Evolutionary conservation across 1,140 invertebrate genomes (phyloP).

Genomic region (Alviniconcha marisindica): DNA sequence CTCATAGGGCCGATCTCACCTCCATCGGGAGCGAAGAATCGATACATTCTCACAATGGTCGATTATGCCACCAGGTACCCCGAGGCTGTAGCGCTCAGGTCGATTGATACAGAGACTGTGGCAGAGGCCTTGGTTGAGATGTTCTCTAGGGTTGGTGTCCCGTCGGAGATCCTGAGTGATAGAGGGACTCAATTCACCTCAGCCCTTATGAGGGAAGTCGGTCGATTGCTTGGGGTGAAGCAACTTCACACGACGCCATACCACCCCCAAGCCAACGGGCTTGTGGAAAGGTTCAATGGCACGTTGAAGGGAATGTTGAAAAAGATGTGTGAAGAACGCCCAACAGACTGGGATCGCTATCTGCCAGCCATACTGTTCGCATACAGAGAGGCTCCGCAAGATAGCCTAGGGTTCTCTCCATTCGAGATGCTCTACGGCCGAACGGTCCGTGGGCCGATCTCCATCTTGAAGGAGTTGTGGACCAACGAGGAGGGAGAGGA

Average conservation of each 20-base stretch:
- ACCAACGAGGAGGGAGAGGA: slow-evolving; percentile 40
- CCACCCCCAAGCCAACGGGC: slow-evolving; percentile 46
- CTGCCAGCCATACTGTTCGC: slow-evolving; percentile 61
- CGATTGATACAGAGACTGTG: slow-evolving; percentile 46
- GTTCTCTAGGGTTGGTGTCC: slow-evolving; percentile 58
- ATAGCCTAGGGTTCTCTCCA: slow-evolving; percentile 56
- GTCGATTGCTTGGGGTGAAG: slow-evolving; percentile 32
- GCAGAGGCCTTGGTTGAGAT: slow-evolving; percentile 47
- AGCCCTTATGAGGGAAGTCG: slow-evolving; percentile 8
- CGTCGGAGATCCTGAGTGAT: background rate
- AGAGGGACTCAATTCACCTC: slow-evolving; percentile 19
- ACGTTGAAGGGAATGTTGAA: slow-evolving; percentile 54
- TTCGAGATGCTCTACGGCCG: slow-evolving; percentile 65
- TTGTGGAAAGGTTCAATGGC: slow-evolving; percentile 41
- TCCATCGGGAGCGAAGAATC: slow-evolving; percentile 41
- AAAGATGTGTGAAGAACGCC: slow-evolving; percentile 55
- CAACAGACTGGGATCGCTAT: slow-evolving; percentile 67
- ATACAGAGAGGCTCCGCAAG: slow-evolving; percentile 54
- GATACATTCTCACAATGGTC: slow-evolving; percentile 45
- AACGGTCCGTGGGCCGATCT: slow-evolving; percentile 54
- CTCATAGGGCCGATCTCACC: slow-evolving; percentile 48
- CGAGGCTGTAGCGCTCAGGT: slow-evolving; percentile 49
- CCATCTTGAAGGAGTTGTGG: slow-evolving; percentile 55
- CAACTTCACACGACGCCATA: slow-evolving; percentile 43
- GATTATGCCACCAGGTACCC: slow-evolving; percentile 56